Evolutionary conservation across 2,113 vertebrate species (phyloP).

Genomic region (Asarcornis scutulata): DNA sequence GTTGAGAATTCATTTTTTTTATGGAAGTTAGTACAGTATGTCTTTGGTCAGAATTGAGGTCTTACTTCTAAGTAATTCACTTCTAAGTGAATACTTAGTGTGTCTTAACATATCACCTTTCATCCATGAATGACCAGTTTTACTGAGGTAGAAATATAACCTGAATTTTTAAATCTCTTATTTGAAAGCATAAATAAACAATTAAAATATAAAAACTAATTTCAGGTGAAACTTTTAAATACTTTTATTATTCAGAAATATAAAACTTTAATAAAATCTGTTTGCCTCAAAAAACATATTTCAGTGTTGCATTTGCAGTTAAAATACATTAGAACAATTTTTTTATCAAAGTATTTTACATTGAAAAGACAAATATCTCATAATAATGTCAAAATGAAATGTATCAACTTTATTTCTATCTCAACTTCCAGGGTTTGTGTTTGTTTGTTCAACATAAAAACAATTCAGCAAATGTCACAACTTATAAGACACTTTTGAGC

Average conservation of each 20-base stretch:
- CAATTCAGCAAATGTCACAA: neutral
- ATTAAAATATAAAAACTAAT: neutral
- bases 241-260: neutral
- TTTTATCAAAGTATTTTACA: neutral
- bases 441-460: neutral
- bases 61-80: neutral
- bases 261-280: neutral
- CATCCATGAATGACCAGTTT: neutral
- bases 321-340: neutral
- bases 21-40: neutral
- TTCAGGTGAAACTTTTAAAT: neutral
- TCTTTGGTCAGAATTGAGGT: neutral
- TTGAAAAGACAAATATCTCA: neutral
- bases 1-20: neutral
- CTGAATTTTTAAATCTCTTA: neutral
- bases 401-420: neutral
- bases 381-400: neutral
- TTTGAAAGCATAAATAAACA: neutral
- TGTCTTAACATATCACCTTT: neutral
- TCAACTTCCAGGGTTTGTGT: neutral
- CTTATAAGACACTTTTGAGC: neutral
- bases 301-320: neutral
- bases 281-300: neutral
- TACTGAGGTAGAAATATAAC: neutral
- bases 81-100: neutral